These are phyloP conservation scores for Temnothorax unifasciatus DNA, from an alignment of 2,888 invertebrate species.

Conservation along the genomic window DNA sequence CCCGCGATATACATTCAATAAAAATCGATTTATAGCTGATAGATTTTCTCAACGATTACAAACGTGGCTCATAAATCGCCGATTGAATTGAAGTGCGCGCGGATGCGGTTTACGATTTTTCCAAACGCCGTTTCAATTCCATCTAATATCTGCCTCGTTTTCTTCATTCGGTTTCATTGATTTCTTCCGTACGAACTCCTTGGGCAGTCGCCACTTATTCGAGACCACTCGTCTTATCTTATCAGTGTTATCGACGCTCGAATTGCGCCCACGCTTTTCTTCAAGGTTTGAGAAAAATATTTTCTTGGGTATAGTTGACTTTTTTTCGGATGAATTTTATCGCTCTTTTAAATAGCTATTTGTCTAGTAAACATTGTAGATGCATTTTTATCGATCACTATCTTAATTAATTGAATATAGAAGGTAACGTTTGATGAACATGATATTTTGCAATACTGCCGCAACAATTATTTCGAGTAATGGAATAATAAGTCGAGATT, in stretches of 20 bases:
- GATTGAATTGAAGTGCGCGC: slow-evolving; percentile 26
- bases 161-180: background rate
- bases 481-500: background rate
- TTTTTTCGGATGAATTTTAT: slow-evolving; percentile 61
- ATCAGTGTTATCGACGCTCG: slow-evolving; percentile 59
- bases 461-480: background rate
- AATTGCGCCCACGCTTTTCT: slow-evolving; percentile 66
- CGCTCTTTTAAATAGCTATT: background rate
- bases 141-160: slow-evolving; percentile 20
- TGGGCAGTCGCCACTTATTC: slow-evolving; percentile 47
- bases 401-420: background rate
- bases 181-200: slow-evolving; percentile 47
- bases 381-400: background rate
- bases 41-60: slow-evolving; percentile 2
- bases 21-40: background rate
- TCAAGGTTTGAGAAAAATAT: slow-evolving; percentile 27
- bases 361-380: background rate
- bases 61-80: background rate
- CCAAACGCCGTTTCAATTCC: slow-evolving; percentile 56
- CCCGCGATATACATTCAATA: background rate
- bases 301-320: slow-evolving; percentile 16
- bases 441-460: background rate
- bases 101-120: slow-evolving; percentile 32
- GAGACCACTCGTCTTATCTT: slow-evolving; percentile 50
- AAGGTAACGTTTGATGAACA: background rate